Evolutionary conservation across 2,888 invertebrate species (phyloP).

Genomic region (Monochamus alternatus): DNA sequence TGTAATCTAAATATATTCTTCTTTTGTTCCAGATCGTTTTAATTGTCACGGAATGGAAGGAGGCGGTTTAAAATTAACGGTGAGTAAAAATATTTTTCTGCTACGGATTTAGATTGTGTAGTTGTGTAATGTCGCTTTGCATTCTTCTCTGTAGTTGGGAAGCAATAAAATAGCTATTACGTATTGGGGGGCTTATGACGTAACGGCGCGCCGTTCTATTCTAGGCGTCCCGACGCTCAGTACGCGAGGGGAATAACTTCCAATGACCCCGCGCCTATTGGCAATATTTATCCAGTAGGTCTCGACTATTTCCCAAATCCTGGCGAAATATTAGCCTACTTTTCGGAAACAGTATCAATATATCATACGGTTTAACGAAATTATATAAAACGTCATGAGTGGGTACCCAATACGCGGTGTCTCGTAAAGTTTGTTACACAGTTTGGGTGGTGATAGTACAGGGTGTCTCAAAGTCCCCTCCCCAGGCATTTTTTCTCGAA

Average conservation of each 20-base stretch:
- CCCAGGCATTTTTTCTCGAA: no score
- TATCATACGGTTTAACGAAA: no score
- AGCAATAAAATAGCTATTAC: slow-evolving; percentile 64
- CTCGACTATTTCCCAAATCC: slow-evolving; percentile 8
- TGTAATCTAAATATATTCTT: slow-evolving; percentile 32
- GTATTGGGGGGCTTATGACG: slow-evolving; percentile 65
- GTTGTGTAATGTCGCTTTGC: slow-evolving; percentile 57
- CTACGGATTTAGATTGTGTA: slow-evolving; percentile 55
- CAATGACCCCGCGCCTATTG: slow-evolving; percentile 61
- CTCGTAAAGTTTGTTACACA: no score
- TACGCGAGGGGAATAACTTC: slow-evolving; percentile 66
- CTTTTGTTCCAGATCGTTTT: slow-evolving; percentile 37
- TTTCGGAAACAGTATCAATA: background rate
- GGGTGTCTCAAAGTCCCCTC: no score
- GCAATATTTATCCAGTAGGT: slow-evolving; percentile 32
- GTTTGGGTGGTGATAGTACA: no score
- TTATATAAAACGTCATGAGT: no score
- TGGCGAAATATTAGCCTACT: slow-evolving; percentile 4
- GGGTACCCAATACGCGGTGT: no score
- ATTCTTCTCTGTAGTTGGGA: slow-evolving; percentile 59
- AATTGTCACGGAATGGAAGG: slow-evolving; percentile 41
- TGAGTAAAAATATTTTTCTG: slow-evolving; percentile 53
- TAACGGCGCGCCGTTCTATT: slow-evolving; percentile 69
- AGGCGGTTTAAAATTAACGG: slow-evolving; percentile 50
- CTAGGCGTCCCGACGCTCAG: slow-evolving; percentile 50